Conservation (phyloP, 2,113 vertebrate genomes). For the Gopherus evgoodei region DNA sequence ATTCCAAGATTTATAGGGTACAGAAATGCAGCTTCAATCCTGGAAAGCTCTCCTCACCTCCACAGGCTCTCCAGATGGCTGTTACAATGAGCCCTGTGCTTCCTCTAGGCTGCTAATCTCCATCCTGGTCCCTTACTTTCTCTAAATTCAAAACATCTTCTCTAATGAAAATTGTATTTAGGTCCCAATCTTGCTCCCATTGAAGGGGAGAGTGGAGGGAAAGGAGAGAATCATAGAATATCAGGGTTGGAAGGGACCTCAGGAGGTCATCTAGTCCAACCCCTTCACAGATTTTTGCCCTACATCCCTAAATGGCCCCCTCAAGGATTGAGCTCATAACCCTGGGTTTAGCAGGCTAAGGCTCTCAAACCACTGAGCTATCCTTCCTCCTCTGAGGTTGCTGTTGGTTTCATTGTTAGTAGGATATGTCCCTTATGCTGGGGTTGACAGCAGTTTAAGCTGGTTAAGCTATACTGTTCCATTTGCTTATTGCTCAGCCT, state of each 20-base stretch:
- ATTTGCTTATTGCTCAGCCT: neutral
- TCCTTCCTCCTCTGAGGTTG: neutral
- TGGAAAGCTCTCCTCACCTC: neutral
- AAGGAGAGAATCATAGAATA: too few species aligned
- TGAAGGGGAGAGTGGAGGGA: neutral
- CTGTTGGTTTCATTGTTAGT: too few species aligned
- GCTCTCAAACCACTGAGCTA: too few species aligned
- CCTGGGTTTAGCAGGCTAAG: too few species aligned
- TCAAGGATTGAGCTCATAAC: too few species aligned
- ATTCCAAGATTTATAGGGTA: too few species aligned
- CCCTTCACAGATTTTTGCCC: too few species aligned
- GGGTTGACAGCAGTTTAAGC: neutral
- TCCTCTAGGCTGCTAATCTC: neutral
- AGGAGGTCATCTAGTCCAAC: too few species aligned
- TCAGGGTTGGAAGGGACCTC: too few species aligned
- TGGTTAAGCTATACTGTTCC: neutral
- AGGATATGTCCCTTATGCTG: too few species aligned
- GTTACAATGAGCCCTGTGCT: neutral
- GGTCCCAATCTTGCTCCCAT: neutral
- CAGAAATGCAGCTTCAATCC: neutral
- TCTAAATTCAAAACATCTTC: neutral
- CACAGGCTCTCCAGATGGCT: neutral
- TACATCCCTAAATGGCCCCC: too few species aligned
- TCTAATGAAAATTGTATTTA: neutral
- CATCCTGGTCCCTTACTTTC: neutral